Evolutionary conservation across 2,113 vertebrate species (phyloP).

Genomic region (Scatophagus argus): DNA sequence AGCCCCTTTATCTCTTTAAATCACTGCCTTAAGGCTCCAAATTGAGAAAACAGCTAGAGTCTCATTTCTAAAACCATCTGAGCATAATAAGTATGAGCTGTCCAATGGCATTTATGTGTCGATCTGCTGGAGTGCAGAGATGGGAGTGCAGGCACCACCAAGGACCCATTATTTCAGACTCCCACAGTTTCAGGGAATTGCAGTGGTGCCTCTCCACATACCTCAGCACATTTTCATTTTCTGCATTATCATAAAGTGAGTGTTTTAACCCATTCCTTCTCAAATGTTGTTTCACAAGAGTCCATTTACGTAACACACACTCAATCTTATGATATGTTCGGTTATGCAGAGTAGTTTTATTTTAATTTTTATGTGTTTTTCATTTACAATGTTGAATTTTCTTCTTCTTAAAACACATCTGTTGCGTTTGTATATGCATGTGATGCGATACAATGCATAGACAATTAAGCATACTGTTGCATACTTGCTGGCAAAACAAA

Average conservation of each 20-base stretch:
- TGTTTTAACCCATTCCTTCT: constrained; percentile 44
- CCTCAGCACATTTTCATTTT: constrained; percentile 69
- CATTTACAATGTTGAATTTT: background rate
- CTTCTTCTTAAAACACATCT: background rate
- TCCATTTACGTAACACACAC: constrained; percentile 1
- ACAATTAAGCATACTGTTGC: background rate
- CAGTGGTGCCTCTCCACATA: constrained; percentile 76
- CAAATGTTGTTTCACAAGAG: constrained; percentile 4
- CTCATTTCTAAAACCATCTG: constrained; percentile 84
- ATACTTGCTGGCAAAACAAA: background rate
- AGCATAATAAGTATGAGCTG: constrained; percentile 85
- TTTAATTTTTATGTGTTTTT: background rate
- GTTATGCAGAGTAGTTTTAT: background rate
- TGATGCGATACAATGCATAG: background rate
- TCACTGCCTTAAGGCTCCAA: constrained; percentile 81
- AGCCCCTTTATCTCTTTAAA: constrained; percentile 81
- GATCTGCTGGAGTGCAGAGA: constrained; percentile 81
- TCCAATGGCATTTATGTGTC: constrained; percentile 82
- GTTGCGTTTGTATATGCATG: background rate
- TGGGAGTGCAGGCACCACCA: constrained; percentile 71
- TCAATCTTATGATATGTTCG: background rate
- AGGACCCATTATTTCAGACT: constrained; percentile 85
- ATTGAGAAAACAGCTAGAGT: constrained; percentile 84
- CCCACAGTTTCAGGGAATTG: constrained; percentile 80
- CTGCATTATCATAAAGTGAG: constrained; percentile 71